phyloP scores from a whole-genome alignment of 2,888 invertebrate species.

The Stramonita haemastoma region DNA sequence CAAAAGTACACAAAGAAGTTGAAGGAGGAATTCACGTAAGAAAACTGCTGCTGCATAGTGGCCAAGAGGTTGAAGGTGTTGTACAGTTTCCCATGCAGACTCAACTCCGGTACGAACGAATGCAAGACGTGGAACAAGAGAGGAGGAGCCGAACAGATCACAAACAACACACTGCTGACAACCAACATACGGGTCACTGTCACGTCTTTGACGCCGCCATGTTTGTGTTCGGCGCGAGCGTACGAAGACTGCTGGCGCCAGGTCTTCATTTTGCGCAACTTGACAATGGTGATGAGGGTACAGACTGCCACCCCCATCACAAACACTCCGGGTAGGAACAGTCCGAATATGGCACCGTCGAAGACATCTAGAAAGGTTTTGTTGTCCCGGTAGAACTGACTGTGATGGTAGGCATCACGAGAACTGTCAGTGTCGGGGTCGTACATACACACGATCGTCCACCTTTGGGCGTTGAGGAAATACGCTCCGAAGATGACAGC shows the following conservation, averaged over 20 bases:
- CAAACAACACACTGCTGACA: background rate
- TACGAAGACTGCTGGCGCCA: background rate
- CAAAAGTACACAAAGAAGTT: constrained; percentile 17
- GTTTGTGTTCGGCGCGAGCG: background rate
- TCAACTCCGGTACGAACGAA: background rate
- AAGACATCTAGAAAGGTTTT: background rate
- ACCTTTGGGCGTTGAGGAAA: background rate
- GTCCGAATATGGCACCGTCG: background rate
- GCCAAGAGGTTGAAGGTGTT: background rate
- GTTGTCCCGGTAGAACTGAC: background rate
- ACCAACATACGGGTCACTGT: constrained; percentile 3
- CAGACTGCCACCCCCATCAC: background rate
- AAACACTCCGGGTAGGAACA: background rate
- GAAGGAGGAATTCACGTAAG: background rate
- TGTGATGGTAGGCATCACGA: background rate
- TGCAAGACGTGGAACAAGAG: background rate
- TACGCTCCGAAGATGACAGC: background rate
- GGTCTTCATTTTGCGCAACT: background rate
- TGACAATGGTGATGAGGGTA: background rate
- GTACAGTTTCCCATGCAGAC: background rate
- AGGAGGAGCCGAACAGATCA: background rate
- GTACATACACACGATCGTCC: background rate
- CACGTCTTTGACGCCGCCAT: background rate
- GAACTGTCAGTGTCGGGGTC: no score
- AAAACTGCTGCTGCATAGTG: background rate